Conservation (phyloP, 2,888 invertebrate genomes). For the Lasioglossum malachurum region DNA sequence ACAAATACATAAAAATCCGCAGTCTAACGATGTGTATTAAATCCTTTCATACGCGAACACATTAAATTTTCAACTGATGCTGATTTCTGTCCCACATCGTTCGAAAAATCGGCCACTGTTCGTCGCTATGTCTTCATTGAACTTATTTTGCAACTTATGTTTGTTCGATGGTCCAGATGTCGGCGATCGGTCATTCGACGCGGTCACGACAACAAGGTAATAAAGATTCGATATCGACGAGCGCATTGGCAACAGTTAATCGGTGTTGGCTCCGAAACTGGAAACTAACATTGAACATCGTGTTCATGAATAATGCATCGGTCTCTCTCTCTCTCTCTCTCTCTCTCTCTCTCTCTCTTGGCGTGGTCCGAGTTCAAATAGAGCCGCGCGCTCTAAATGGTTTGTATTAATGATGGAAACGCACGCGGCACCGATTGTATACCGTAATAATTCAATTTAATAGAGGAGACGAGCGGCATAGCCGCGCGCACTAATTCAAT, state of each 20-base stretch:
- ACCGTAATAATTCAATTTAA: not conserved
- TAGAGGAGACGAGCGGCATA: not conserved
- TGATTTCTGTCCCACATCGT: too few relatives aligned
- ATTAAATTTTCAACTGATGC: not conserved
- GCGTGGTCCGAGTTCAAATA: not conserved
- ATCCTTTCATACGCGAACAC: too few relatives aligned
- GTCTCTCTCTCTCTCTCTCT: not conserved
- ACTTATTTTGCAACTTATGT: not conserved
- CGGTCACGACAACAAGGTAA: not conserved
- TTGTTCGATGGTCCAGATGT: not conserved
- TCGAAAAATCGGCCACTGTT: not conserved
- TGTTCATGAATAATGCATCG: constrained; percentile 8
- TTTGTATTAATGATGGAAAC: not conserved
- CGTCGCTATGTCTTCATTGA: not conserved
- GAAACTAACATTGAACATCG: not conserved
- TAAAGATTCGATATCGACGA: constrained; percentile 5
- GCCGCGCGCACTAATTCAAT: not conserved
- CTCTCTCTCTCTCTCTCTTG: not conserved
- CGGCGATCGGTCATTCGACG: not conserved
- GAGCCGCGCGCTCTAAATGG: not conserved
- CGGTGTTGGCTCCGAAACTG: constrained; percentile 1
- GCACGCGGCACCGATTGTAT: not conserved
- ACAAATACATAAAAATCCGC: too few relatives aligned
- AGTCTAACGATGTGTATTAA: too few relatives aligned
- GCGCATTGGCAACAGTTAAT: not conserved